Evolutionary conservation across 2,113 vertebrate genomes (phyloP), one percentile per base, ranked within the genome.

Genomic region (Crotophaga sulcirostris): DNA sequence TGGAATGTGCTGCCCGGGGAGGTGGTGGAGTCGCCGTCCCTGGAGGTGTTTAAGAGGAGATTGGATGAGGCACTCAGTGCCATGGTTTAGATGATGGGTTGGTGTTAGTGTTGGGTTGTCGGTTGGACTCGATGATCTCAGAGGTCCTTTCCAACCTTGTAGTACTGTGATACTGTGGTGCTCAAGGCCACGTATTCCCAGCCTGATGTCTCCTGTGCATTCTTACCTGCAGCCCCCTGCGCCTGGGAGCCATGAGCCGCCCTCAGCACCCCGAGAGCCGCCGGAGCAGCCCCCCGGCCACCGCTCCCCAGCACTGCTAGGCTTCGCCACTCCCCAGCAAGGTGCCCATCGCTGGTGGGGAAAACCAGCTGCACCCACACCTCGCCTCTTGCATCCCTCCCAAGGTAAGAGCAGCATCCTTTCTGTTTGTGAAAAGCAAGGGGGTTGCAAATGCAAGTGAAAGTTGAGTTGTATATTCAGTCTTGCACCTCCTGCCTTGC

Each of bases 321-420:
- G 33, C 63, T 55, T 19, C 75, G 40, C 62, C 2, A 42, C 66
- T 55, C 9, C 58, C 60, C 70, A 16, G 60, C 63, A 80, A 91
- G 40, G 67, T 29, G 36, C 76, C 44, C 5, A 1, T 49, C 0
- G 2, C 56, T 36, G 73, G 40, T 3, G 0, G 31, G 70, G 69
- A 90, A 49, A 45, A 33, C 56, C 1, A 0, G 25, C 86, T 60
- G 72, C 0, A 0, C 58, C 62, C 1, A 1, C 24, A 12, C 52
- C 64, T 66, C 44, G 74, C 42, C n/a, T 74, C 62, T 49, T 2
- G 2, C 55, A 11, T 58, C 45, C 84, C 55, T 88, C 25, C 66
- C 51, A 47, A 97, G 97, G 97, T 97, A 96, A 96, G 97, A 51
- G 34, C 56, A 0, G 0, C 7, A 4, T 68, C 63, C 26, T 45